Percentiles rank a stretch among this genome's conserved stretches.
phyloP scores from a whole-genome alignment of 1,140 invertebrate species.

The Listronotus oregonensis region DNA sequence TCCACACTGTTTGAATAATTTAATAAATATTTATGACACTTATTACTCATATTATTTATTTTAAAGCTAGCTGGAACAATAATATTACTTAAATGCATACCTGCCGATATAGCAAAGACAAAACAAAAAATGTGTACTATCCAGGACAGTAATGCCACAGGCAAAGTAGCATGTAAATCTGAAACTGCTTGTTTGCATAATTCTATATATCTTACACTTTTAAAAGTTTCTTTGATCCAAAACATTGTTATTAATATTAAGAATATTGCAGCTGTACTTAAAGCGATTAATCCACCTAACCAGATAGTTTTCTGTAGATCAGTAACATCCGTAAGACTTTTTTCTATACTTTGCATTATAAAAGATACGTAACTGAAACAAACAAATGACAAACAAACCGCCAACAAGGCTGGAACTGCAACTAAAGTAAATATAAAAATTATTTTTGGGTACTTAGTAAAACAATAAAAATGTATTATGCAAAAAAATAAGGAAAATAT shows the following conservation, averaged over 20 bases:
- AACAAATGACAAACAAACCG: background rate
- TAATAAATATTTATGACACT: background rate
- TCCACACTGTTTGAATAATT: background rate
- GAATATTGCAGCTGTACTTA: constrained; percentile 2
- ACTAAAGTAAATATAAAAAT: constrained; percentile 5
- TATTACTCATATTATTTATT: background rate
- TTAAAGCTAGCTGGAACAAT: background rate
- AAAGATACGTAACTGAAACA: background rate
- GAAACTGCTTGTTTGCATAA: background rate
- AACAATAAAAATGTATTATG: background rate
- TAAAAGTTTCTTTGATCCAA: constrained; percentile 7
- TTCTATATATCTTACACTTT: background rate
- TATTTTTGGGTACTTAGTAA: background rate
- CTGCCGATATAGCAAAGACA: background rate
- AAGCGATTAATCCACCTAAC: background rate
- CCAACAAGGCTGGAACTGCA: background rate
- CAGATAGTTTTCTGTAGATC: background rate
- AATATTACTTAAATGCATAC: constrained; percentile 7
- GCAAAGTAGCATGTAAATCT: background rate
- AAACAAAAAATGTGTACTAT: background rate
- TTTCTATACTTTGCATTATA: background rate
- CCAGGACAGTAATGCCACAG: background rate
- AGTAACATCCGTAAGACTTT: background rate
- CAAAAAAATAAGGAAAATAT: background rate
- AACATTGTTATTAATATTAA: constrained; percentile 1